A percentile compares a stretch with the other conserved stretches of the same genome.
These are phyloP conservation scores for Nansenia antarctica DNA, from an alignment of 2,113 vertebrate species.

Conservation along the genomic window DNA sequence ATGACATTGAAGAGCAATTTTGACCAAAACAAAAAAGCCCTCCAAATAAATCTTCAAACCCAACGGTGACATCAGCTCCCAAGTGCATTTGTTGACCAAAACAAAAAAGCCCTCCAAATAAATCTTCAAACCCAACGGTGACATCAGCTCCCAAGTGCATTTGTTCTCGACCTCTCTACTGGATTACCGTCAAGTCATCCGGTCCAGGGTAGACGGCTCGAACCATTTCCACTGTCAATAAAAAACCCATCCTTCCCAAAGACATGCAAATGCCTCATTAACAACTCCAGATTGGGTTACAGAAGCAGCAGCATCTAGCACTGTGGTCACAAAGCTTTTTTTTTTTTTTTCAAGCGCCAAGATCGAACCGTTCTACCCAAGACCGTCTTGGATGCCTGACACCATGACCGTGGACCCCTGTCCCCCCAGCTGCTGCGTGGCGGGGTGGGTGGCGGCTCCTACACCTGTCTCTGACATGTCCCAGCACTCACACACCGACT, in stretches of 20 bases:
- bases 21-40: no score
- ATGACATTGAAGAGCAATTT: no score
- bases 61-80: no score
- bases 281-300: background rate
- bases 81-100: no score
- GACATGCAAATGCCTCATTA: background rate
- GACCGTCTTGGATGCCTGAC: constrained; percentile 43
- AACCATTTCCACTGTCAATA: background rate
- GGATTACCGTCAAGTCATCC: no score
- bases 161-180: no score
- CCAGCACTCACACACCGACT: constrained; percentile 66
- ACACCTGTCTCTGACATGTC: constrained; percentile 73
- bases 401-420: constrained; percentile 45
- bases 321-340: constrained; percentile 1
- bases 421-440: constrained; percentile 60
- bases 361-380: constrained; percentile 39
- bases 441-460: constrained; percentile 56
- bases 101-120: no score
- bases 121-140: no score
- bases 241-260: background rate
- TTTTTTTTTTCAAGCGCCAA: no score
- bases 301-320: background rate
- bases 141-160: no score
- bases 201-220: background rate
- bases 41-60: no score